Evolutionary conservation across 2,888 invertebrate species (phyloP).

Genomic region (Conomelus anceps): DNA sequence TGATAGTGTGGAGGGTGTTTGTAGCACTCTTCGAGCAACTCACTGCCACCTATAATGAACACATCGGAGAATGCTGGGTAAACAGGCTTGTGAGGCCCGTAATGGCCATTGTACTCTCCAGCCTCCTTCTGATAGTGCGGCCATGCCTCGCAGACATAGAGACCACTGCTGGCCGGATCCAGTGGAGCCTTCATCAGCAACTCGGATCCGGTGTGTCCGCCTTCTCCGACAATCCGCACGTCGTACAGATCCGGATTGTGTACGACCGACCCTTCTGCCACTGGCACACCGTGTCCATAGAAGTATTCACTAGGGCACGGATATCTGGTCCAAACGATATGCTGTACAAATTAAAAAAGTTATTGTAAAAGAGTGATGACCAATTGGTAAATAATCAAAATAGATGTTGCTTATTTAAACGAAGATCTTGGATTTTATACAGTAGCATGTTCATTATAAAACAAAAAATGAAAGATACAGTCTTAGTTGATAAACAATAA

Average conservation of each 20-base stretch:
- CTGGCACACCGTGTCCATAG: not conserved
- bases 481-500: too few relatives aligned
- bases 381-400: too few relatives aligned
- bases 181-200: not conserved
- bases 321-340: not conserved
- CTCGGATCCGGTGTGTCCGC: not conserved
- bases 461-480: too few relatives aligned
- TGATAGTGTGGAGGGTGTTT: not conserved
- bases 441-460: too few relatives aligned
- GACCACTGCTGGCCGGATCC: not conserved
- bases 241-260: not conserved
- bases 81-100: not conserved
- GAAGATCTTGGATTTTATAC: too few relatives aligned
- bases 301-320: constrained; percentile 5
- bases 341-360: not conserved
- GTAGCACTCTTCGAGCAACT: not conserved
- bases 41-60: constrained; percentile 4
- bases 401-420: too few relatives aligned
- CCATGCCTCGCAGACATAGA: constrained; percentile 11
- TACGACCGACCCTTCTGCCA: not conserved
- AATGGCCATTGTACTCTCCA: too few relatives aligned
- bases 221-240: not conserved
- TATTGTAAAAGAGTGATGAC: not conserved
- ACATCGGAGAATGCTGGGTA: not conserved
- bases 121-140: not conserved